phyloP scores from a whole-genome alignment of 1,140 invertebrate species.

The Sitobion miscanthi region DNA sequence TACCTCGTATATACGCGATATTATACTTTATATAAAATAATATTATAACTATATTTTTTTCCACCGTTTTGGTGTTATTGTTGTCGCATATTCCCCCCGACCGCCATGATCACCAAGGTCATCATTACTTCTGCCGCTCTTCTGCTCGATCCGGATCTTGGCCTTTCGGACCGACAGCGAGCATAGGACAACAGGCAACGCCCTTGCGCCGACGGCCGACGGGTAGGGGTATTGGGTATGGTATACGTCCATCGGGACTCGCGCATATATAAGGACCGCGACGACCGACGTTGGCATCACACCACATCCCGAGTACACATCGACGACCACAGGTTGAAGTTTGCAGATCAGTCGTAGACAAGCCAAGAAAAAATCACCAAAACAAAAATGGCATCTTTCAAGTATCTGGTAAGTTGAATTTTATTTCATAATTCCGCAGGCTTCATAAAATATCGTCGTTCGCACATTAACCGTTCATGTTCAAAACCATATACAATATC shows the following conservation, averaged over 20 bases:
- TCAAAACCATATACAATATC: background rate
- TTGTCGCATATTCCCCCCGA: background rate
- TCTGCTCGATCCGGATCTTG: constrained; percentile 34
- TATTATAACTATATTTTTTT: background rate
- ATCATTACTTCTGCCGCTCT: background rate
- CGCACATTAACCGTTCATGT: too few species aligned
- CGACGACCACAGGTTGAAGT: constrained; percentile 16
- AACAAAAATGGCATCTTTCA: constrained; percentile 52
- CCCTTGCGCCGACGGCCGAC: background rate
- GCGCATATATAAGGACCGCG: constrained; percentile 13
- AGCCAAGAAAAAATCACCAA: background rate
- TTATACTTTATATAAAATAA: background rate
- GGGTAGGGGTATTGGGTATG: background rate
- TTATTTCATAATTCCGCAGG: background rate
- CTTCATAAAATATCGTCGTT: background rate
- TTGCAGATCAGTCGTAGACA: constrained; percentile 24
- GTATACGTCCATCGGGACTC: background rate
- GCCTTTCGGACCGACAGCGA: constrained; percentile 10
- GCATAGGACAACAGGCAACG: constrained; percentile 24
- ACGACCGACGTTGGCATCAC: background rate
- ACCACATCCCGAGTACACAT: background rate
- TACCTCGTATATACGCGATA: background rate
- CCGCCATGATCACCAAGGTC: background rate
- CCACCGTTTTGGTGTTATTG: background rate
- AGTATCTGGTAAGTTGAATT: constrained; percentile 53